These are phyloP conservation scores for Ganaspis brasiliensis DNA, from an alignment of 2,888 invertebrate species.

Conservation along the genomic window DNA sequence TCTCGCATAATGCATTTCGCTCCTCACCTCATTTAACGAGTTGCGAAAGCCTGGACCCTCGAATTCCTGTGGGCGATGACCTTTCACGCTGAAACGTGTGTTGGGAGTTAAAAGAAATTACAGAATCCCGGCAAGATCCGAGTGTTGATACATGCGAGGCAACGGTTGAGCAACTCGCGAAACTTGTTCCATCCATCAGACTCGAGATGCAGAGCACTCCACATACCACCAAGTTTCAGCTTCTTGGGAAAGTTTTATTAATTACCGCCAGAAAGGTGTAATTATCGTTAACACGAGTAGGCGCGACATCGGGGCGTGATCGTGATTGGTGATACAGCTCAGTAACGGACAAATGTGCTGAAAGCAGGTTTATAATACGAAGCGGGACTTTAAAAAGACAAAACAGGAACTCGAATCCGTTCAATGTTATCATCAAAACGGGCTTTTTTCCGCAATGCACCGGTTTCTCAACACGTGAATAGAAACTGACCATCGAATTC, in stretches of 20 bases:
- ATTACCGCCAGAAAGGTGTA: background rate
- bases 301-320: slow-evolving; percentile 14
- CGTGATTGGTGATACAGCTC: slow-evolving; percentile 12
- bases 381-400: slow-evolving; percentile 18
- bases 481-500: slow-evolving; percentile 6
- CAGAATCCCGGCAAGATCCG: slow-evolving; percentile 7
- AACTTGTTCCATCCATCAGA: slow-evolving; percentile 23
- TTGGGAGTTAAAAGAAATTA: background rate
- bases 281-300: slow-evolving; percentile 16
- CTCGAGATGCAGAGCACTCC: background rate
- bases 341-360: slow-evolving; percentile 21
- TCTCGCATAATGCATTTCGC: background rate
- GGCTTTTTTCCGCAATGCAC: slow-evolving; percentile 9
- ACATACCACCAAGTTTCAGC: background rate
- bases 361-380: slow-evolving; percentile 33
- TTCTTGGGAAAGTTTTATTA: slow-evolving; percentile 11
- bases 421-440: slow-evolving; percentile 22
- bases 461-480: slow-evolving; percentile 18
- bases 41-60: background rate
- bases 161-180: background rate
- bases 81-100: slow-evolving; percentile 12
- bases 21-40: slow-evolving; percentile 9
- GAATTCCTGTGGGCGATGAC: slow-evolving; percentile 35
- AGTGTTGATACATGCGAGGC: background rate
- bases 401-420: slow-evolving; percentile 24